Conservation (phyloP, 2,888 invertebrate species). For the Eueremaeus valkanovi region DNA sequence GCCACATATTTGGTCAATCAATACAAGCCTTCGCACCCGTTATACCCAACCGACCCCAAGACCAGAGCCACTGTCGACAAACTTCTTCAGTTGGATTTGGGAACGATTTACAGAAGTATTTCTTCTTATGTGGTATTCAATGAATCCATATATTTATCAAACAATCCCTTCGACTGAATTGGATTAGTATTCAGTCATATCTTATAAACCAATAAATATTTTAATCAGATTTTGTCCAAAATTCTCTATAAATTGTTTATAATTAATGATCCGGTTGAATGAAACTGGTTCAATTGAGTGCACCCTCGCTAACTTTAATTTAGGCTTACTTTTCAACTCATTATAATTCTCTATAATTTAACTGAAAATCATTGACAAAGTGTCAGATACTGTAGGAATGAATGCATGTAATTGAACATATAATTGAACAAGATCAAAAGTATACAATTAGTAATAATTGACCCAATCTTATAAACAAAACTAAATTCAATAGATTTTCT, state of each 20-base stretch:
- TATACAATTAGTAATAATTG: background rate
- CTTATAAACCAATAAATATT: too few relatives aligned
- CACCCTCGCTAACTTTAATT: too few relatives aligned
- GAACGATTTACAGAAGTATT: slow-evolving; percentile 67
- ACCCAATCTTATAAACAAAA: slow-evolving; percentile 52
- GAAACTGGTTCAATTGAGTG: too few relatives aligned
- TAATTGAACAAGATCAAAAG: background rate
- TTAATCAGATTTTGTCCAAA: background rate
- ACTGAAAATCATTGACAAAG: too few relatives aligned
- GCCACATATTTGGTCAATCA: slow-evolving; percentile 71
- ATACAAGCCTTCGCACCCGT: slow-evolving; percentile 66
- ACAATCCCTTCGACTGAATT: background rate
- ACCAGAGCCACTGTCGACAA: slow-evolving; percentile 71
- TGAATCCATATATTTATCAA: too few relatives aligned
- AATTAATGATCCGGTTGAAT: too few relatives aligned
- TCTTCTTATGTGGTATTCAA: slow-evolving; percentile 66
- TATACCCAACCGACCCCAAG: slow-evolving; percentile 69
- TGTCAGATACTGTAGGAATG: too few relatives aligned
- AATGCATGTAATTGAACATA: too few relatives aligned
- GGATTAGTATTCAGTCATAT: background rate
- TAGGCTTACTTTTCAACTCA: too few relatives aligned
- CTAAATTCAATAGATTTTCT: slow-evolving; percentile 66
- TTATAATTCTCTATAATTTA: too few relatives aligned
- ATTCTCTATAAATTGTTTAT: too few relatives aligned
- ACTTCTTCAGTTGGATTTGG: slow-evolving; percentile 54